Evolutionary conservation across 1,140 invertebrate genomes (phyloP), one percentile per base, ranked within the genome.

Genomic region (Plodia interpunctella): DNA sequence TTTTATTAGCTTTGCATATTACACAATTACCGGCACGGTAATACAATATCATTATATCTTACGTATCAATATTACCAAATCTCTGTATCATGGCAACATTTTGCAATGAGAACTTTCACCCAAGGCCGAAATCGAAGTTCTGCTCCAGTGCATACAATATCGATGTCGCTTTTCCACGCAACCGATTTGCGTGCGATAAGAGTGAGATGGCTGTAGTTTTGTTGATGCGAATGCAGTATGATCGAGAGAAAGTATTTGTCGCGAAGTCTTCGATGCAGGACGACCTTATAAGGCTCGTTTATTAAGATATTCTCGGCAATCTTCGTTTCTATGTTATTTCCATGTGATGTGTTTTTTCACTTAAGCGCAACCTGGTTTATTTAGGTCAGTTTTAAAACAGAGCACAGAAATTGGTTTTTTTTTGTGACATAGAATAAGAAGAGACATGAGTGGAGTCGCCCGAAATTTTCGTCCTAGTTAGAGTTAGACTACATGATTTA

Each of bases 61-160:
- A 15, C 38, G 38, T 44, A 44, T 44, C 38, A 15, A 15, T 44
- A 44, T 51, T 51, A 21, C 51, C 51, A 17, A 18, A 53, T n/a
- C 18, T 25, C 13, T 8, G 51, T 53, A 25, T 25, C 19, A 53
- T 53, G 28, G 19, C 5, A 10, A 25, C 51, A 25, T 20, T 53
- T 53, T 21, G 18, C 51, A 53, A 25, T 13, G 2, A 53, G 9
- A 53, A 53, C 80, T 83, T 81, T 80, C 78, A 78, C 80, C 74
- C 66, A 76, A 78, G 72, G 74, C 73, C 72, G 71, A 74, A 72
- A 67, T 71, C 68, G 68, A 60, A 65, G 65, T 71, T 74, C 66
- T 69, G 67, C 70, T 62, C 69, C 65, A 70, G 49, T 68, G 53
- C 55, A 60, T 70, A 66, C 65, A 67, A 35, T 59, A 68, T 57